Percentiles rank a stretch among this genome's conserved stretches.
Evolutionary conservation across 2,888 invertebrate species (phyloP).

Genomic region (Elmis aenea): DNA sequence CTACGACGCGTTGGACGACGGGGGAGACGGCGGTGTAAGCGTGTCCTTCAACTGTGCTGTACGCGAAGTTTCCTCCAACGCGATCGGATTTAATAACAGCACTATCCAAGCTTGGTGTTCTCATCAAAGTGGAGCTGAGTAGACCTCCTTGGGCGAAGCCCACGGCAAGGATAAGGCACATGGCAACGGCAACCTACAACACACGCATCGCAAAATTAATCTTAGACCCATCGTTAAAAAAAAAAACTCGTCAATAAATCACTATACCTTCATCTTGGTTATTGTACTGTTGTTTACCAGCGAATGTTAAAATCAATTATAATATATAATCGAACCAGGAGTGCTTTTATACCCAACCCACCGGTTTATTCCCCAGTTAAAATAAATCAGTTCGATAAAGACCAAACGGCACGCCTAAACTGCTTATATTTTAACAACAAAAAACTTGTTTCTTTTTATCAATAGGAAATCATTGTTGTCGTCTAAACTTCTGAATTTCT

Average conservation of each 20-base stretch:
- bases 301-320: constrained; percentile 4
- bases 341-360: constrained; percentile 11
- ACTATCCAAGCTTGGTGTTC: constrained; percentile 49
- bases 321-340: constrained; percentile 4
- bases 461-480: no score
- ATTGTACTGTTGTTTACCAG: constrained; percentile 1
- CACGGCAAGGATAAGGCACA: constrained; percentile 38
- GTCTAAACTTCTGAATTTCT: no score
- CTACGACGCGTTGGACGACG: constrained; percentile 32
- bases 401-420: constrained; percentile 11
- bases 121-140: constrained; percentile 34
- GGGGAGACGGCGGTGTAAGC: constrained; percentile 48
- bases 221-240: no score
- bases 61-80: constrained; percentile 53
- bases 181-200: constrained; percentile 16
- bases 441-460: constrained; percentile 7
- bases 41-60: constrained; percentile 51
- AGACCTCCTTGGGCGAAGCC: constrained; percentile 24
- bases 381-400: constrained; percentile 7
- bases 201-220: constrained; percentile 1
- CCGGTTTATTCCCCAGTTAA: constrained; percentile 7
- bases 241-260: no score
- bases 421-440: constrained; percentile 9
- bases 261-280: constrained; percentile 10
- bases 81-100: constrained; percentile 51